Evolutionary conservation across 2,888 invertebrate species (phyloP), one percentile per base, ranked within the genome.

Genomic region (Acanthoscelides obtectus): DNA sequence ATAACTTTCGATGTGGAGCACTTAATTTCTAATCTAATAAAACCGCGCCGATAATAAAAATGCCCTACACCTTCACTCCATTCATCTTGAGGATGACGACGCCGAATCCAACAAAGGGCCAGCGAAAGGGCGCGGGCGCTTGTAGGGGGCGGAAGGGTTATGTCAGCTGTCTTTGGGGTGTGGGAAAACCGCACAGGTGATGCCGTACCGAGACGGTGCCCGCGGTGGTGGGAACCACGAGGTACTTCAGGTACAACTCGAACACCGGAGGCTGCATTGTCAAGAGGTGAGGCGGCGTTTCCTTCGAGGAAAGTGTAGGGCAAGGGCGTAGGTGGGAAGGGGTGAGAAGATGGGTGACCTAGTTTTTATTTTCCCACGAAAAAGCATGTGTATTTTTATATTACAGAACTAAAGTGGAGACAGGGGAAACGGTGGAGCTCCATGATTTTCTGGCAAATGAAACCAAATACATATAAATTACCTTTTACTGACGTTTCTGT

Each of bases 101-200:
- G 45, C 45, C 45, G 45, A 12, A 12, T 6, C 45, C 1, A 45
- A 45, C 45, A 45, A 45, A 45, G 45, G 12, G 45, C 45, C 45
- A 45, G 45, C 45, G 45, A 45, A 45, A 45, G 45, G 45, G 45
- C 45, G 12, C 17, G 6, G 12, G 5, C 17, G 45, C 25, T 65
- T 67, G 70, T 76, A 70, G 77, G 76, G 82, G 82, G 81, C 80
- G 82, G 81, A 82, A 83, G 83, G 84, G 83, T 83, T 83, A 78
- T 80, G 83, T 82, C 83, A 83, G 83, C 82, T 83, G 83, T 78
- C 75, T 72, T 77, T 77, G 79, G 83, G 83, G 83, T 84, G 84
- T 84, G 84, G 84, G 84, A 84, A 84, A 81, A 80, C 81, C 77
- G 75, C 82, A 83, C 84, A 84, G 84, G 84, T 84, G 83, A 79